Evolutionary conservation across 2,888 invertebrate genomes (phyloP), one percentile per base, ranked within the genome.

Genomic region (Notodonta dromedarius): DNA sequence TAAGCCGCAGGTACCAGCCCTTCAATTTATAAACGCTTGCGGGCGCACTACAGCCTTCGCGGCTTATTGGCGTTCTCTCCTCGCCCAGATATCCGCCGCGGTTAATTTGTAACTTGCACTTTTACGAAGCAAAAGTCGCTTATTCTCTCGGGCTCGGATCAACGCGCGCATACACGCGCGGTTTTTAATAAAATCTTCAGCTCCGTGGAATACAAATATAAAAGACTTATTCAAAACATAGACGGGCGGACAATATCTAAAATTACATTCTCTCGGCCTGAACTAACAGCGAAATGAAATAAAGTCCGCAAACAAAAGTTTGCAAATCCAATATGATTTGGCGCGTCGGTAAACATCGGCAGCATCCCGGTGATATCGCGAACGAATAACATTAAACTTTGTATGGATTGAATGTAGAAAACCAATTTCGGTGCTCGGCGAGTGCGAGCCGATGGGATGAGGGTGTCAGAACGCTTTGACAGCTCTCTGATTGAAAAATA

Each of bases 401-500:
- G 93, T 93, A 93, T 93, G 93, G 93, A 93, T 93, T 93, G 93
- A 93, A 94, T 93, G 94, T 94, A 94, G 94, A 93, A 94, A 94
- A 94, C 93, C 94, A 94, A 94, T 94, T 94, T 94, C 92, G 93
- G 93, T 91, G 90, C 88, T 90, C 93, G 93, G 88, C 91, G 93
- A 92, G 91, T 90, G 91, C 93, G 93, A 91, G 93, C 93, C 93
- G 93, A 90, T 89, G 90, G 93, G 93, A 94, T 94, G 94, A 94
- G 94, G 94, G 94, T 93, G 93, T 93, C 94, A 94, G 93, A 94
- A 94, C 89, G 94, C 93, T 94, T 94, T 94, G 94, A 94, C 94
- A 94, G 94, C 90, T 94, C 93, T 89, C 94, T 94, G 94, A 94
- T 94, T 94, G 94, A 94, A 94, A 94, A 94, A 94, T 94, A 94